Evolutionary conservation across 2,888 invertebrate species (phyloP).

Genomic region (Campoletis raptor): DNA sequence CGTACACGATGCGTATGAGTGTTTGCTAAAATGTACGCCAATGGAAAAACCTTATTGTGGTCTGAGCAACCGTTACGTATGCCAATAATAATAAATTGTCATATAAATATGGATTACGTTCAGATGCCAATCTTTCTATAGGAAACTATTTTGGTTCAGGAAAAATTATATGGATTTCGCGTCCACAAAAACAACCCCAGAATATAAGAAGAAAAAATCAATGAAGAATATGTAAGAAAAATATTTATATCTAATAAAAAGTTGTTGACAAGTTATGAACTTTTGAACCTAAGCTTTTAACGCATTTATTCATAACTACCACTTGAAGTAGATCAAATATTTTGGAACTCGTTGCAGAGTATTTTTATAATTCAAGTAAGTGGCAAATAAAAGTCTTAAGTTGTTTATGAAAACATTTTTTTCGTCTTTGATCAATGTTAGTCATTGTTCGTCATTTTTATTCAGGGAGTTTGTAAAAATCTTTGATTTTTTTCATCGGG

Average conservation of each 20-base stretch:
- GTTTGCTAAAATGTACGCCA: conserved; percentile 15
- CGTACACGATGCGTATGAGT: conserved; percentile 25
- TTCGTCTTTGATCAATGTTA: background rate
- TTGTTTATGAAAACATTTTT: background rate
- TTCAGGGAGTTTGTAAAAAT: background rate
- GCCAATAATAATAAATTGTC: conserved; percentile 73
- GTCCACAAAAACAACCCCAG: background rate
- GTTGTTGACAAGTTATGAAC: background rate
- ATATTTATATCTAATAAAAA: background rate
- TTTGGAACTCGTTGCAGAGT: too few species aligned
- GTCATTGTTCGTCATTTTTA: background rate
- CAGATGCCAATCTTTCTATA: background rate
- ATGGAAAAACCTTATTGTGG: conserved; percentile 64
- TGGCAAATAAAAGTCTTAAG: background rate
- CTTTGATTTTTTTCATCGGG: too few species aligned
- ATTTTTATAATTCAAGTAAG: background rate
- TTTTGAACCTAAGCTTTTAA: background rate
- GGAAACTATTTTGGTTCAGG: background rate
- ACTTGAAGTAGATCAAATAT: background rate
- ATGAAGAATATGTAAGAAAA: background rate
- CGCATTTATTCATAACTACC: background rate
- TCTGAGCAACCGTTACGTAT: conserved; percentile 62
- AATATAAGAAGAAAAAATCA: background rate
- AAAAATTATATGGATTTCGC: background rate
- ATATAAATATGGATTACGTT: conserved; percentile 62